Evolutionary conservation across 2,888 invertebrate species (phyloP), one percentile per base, ranked within the genome.

Genomic region (Drosophila melanosoma): DNA sequence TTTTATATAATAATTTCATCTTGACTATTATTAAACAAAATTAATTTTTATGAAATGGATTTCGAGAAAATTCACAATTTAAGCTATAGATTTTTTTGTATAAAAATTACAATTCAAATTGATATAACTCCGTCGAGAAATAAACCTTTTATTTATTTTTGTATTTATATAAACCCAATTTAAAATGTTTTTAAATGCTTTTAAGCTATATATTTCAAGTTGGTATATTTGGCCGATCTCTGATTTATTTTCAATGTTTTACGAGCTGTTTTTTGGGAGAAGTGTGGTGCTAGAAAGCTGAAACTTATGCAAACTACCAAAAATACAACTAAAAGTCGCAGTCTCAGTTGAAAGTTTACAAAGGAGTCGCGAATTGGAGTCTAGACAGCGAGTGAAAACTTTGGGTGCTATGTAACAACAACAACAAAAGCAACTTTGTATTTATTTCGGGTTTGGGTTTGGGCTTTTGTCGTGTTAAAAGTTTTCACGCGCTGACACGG

Each of bases 251-350:
- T 23, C 4, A 23, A 45, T 45, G 4, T 15, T 23, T 7, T 1
- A 23, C 8, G 23, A 15, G 8, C 15, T 1, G 8, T 15, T 45
- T 15, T 15, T 15, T n/a, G 12, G 45, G 49, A 5, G 36, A 40
- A 15, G 49, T 42, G 42, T 1, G 53, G 23, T 40, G 23, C 52
- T 66, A 66, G 65, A 38, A 52, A 62, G 64, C 51, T 45, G 61
- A 73, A 90, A 89, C 75, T 90, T 90, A 86, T 76, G 89, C 87
- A 87, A 87, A 90, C 85, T 90, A 82, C 73, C 88, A 81, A 90
- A 85, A 81, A 74, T 77, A 83, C 79, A 75, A 83, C 69, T 66
- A 32, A 64, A 67, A 87, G 79, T 74, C 61, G 52, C 17, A 36
- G 36, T 56, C 36, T 20, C 8, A 60, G 69, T 65, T 82, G 57